phyloP scores from a whole-genome alignment of 2,113 vertebrate species.

The Channa maculata region DNA sequence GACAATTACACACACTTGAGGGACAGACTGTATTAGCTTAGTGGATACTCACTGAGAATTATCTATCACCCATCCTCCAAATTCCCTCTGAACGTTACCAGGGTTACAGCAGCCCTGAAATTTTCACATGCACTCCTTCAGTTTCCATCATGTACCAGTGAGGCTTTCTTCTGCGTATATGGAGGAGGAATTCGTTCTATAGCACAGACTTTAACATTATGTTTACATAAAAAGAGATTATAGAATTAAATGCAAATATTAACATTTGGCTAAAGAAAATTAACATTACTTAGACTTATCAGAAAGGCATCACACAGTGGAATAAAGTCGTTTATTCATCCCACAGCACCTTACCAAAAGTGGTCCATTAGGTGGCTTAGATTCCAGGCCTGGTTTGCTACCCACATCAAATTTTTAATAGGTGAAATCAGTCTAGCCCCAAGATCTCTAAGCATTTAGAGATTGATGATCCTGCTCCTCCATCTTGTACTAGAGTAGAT shows the following conservation, averaged over 20 bases:
- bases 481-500: conserved; percentile 19
- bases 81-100: conserved; percentile 75
- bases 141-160: conserved; percentile 50
- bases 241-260: neutral
- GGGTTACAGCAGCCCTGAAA: conserved; percentile 70
- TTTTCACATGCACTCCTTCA: conserved; percentile 50
- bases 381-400: no score
- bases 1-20: conserved; percentile 59
- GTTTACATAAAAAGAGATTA: conserved; percentile 9
- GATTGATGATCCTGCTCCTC: conserved; percentile 45
- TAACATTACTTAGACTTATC: neutral
- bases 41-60: conserved; percentile 60
- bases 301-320: neutral
- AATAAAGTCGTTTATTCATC: neutral
- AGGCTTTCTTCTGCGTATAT: conserved; percentile 34
- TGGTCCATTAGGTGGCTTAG: no score
- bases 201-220: neutral
- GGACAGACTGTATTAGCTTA: conserved; percentile 58
- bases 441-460: conserved; percentile 24
- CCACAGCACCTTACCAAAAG: no score
- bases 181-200: conserved; percentile 7
- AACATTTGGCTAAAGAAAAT: conserved; percentile 13
- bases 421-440: no score
- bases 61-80: conserved; percentile 65
- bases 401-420: no score